phyloP scores from a whole-genome alignment of 1,140 invertebrate genomes.

The Rhynchophorus ferrugineus region DNA sequence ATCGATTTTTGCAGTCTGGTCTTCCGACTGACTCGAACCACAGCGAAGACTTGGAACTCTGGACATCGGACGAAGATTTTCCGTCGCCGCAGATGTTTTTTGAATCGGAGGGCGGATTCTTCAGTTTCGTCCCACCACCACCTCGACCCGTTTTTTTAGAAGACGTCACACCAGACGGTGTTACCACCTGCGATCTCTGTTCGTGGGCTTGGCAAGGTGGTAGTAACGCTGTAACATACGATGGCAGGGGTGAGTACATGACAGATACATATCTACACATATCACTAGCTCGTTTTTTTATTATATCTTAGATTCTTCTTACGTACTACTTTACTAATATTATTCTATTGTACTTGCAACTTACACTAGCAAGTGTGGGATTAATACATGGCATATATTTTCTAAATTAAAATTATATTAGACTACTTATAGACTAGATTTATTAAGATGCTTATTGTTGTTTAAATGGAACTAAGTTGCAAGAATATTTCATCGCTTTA shows the following conservation, averaged over 20 bases:
- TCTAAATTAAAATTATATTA: too few species aligned
- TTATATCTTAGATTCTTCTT: too few species aligned
- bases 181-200: slow-evolving; percentile 64
- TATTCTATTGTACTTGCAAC: too few species aligned
- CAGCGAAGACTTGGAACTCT: slow-evolving; percentile 6
- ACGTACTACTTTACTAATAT: too few species aligned
- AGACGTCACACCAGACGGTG: slow-evolving; percentile 51
- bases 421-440: too few species aligned
- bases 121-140: slow-evolving; percentile 60
- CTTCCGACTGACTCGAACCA: slow-evolving; percentile 9
- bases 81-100: slow-evolving; percentile 47
- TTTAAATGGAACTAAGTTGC: too few species aligned
- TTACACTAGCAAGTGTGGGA: too few species aligned
- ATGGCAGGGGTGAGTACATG: slow-evolving; percentile 14
- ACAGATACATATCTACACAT: too few species aligned
- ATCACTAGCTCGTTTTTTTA: too few species aligned
- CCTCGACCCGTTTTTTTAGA: slow-evolving; percentile 56
- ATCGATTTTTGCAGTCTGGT: slow-evolving; percentile 6
- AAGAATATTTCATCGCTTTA: too few species aligned
- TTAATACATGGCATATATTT: too few species aligned
- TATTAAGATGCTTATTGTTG: too few species aligned
- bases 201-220: slow-evolving; percentile 50
- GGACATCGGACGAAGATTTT: slow-evolving; percentile 26
- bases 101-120: slow-evolving; percentile 56
- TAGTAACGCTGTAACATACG: slow-evolving; percentile 3